A percentile compares a stretch with the other conserved stretches of the same genome.
Evolutionary conservation across 2,888 invertebrate species (phyloP).

Genomic region (Apodemia hepburni): DNA sequence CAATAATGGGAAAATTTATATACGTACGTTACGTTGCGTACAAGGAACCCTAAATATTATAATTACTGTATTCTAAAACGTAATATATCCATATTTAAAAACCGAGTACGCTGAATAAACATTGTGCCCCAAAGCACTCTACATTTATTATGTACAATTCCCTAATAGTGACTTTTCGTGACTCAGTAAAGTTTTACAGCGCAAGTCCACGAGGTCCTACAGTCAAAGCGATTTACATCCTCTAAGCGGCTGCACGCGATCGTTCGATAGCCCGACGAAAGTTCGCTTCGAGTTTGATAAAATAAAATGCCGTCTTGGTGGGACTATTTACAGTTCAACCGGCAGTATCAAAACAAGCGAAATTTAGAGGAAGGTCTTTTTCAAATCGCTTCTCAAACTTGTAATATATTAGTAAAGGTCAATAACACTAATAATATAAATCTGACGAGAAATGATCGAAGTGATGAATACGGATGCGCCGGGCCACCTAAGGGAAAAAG

Average conservation of each 20-base stretch:
- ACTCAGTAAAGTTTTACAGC: conserved; percentile 52
- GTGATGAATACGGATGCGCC: conserved; percentile 81
- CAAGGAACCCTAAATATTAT: not conserved
- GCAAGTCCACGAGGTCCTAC: conserved; percentile 48
- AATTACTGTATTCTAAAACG: not conserved
- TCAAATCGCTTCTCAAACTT: conserved; percentile 89
- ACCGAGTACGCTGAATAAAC: not conserved
- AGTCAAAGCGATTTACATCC: conserved; percentile 42
- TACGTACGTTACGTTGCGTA: no score
- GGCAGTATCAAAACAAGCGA: conserved; percentile 76
- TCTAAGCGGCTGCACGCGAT: conserved; percentile 40
- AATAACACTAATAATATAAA: conserved; percentile 88
- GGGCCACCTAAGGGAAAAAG: conserved; percentile 62
- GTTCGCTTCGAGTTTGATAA: conserved; percentile 40
- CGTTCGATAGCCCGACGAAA: conserved; percentile 35
- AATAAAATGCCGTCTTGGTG: conserved; percentile 81
- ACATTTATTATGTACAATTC: conserved; percentile 14
- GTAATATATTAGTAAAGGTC: conserved; percentile 88
- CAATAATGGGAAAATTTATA: no score
- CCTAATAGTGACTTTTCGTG: conserved; percentile 21
- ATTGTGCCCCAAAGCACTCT: conserved; percentile 3
- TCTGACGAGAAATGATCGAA: conserved; percentile 82
- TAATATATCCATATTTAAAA: not conserved
- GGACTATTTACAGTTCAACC: conserved; percentile 79
- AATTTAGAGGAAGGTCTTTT: conserved; percentile 88